These are phyloP conservation scores for Limnothrissa miodon DNA, from an alignment of 2,113 vertebrate species.

Conservation along the genomic window DNA sequence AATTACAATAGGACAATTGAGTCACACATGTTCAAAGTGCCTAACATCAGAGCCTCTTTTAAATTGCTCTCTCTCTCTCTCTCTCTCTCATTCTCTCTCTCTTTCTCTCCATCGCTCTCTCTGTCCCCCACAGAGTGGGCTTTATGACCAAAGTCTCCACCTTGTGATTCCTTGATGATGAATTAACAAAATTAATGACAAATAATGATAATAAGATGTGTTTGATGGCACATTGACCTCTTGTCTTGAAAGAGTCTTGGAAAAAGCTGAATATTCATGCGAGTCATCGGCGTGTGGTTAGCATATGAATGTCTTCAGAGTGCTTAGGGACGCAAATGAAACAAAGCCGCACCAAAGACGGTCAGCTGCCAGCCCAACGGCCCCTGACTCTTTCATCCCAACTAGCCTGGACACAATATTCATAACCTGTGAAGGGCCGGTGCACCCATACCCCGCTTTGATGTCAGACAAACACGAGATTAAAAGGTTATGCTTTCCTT, in stretches of 20 bases:
- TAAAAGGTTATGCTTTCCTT: conserved; percentile 10
- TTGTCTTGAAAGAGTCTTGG: not conserved
- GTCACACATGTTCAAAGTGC: not conserved
- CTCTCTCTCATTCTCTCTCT: not conserved
- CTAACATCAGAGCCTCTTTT: not conserved
- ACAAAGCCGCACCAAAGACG: conserved; percentile 24
- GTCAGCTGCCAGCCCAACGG: not conserved
- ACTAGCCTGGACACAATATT: conserved; percentile 26
- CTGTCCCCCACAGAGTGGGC: not conserved
- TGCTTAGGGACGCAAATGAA: not conserved
- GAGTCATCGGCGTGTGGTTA: conserved; percentile 5
- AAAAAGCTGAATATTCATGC: not conserved
- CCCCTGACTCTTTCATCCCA: conserved; percentile 36
- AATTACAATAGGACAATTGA: not conserved
- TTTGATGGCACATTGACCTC: not conserved
- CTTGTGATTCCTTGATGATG: not conserved
- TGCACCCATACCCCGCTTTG: conserved; percentile 32
- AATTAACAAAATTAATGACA: not conserved
- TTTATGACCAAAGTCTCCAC: not conserved
- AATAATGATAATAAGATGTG: not conserved
- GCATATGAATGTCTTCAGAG: conserved; percentile 53
- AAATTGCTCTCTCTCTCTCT: conserved; percentile 5
- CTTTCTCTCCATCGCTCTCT: not conserved
- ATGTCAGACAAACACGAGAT: conserved; percentile 18
- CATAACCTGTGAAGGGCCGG: conserved; percentile 15